phyloP scores from a whole-genome alignment of 2,113 vertebrate genomes.

The Epinephelus lanceolatus region DNA sequence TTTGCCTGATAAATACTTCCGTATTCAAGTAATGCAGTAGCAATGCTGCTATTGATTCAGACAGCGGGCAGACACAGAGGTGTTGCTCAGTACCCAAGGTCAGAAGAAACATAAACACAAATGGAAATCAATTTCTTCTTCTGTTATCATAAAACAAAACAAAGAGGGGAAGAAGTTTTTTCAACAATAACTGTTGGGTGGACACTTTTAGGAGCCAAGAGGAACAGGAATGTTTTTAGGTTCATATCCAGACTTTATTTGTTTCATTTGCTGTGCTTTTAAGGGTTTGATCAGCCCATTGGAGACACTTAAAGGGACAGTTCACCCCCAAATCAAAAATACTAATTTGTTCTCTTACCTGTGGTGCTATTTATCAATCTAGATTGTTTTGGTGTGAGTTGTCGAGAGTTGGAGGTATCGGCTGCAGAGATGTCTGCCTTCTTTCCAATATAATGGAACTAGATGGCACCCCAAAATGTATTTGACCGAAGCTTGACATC shows the following conservation, averaged over 20 bases:
- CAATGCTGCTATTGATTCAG: not conserved
- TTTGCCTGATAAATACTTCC: not conserved
- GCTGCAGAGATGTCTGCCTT: no score
- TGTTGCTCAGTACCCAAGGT: not conserved
- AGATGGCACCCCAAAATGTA: no score
- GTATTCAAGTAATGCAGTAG: not conserved
- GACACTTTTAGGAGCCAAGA: not conserved
- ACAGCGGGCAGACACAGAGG: not conserved
- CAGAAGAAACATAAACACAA: not conserved
- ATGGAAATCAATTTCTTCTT: constrained; percentile 10
- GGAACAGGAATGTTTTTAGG: not conserved
- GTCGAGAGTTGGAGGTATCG: no score
- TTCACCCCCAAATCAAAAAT: no score
- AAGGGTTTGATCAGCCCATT: not conserved
- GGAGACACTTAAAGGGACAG: not conserved
- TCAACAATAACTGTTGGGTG: constrained; percentile 4
- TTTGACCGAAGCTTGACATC: no score
- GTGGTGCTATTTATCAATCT: no score
- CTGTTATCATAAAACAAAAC: constrained; percentile 1
- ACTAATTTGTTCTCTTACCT: no score
- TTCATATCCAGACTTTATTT: not conserved
- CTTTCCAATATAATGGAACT: no score
- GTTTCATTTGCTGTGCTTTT: not conserved
- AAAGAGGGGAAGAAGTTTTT: constrained; percentile 20
- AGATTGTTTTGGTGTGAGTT: no score